phyloP scores from a whole-genome alignment of 2,797 vertebrate species.

The Spinibarbus caldwelli region DNA sequence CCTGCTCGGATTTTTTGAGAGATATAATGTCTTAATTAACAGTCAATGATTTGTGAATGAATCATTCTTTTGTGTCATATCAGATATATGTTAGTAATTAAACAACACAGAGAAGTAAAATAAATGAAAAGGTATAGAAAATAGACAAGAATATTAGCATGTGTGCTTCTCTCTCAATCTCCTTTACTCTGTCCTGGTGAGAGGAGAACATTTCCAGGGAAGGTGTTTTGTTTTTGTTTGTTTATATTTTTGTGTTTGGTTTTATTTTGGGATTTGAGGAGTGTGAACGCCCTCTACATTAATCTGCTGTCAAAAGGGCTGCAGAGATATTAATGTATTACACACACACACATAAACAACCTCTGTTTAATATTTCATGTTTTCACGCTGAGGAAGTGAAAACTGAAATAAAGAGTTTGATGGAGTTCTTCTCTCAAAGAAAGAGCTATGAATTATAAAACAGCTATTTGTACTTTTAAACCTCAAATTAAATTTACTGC shows the following conservation, averaged over 20 bases:
- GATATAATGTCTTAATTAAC: neutral
- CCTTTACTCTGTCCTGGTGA: neutral
- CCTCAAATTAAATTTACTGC: constrained; percentile 28
- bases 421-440: constrained; percentile 27
- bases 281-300: constrained; percentile 34
- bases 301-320: constrained; percentile 45
- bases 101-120: neutral
- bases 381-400: constrained; percentile 12
- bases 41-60: neutral
- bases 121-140: neutral
- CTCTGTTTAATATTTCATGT: constrained; percentile 43
- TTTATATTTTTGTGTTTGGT: constrained; percentile 29
- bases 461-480: constrained; percentile 39
- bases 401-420: constrained; percentile 31
- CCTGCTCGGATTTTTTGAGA: neutral
- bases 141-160: neutral
- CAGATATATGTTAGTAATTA: neutral
- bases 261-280: constrained; percentile 45
- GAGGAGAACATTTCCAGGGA: neutral
- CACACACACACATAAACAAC: constrained; percentile 26
- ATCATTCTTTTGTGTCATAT: neutral
- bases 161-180: no score
- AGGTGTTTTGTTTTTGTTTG: constrained; percentile 34
- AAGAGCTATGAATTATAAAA: constrained; percentile 38
- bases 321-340: constrained; percentile 22